phyloP scores from a whole-genome alignment of 2,888 invertebrate genomes.

The Drosophila mettleri region DNA sequence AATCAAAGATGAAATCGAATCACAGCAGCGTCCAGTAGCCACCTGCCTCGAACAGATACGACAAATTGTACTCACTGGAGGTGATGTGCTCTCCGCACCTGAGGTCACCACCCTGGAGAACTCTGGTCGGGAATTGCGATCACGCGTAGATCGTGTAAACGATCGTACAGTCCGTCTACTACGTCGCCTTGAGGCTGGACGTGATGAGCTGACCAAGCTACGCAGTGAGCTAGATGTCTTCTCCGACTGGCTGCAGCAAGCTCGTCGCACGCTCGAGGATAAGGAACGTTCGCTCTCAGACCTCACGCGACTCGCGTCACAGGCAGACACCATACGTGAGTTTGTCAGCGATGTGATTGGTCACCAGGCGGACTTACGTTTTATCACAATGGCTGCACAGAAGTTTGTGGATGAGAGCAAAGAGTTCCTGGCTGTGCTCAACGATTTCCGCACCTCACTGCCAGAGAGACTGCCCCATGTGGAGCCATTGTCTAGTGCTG shows the following conservation, averaged over 20 bases:
- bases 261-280: constrained; percentile 92
- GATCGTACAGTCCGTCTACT: constrained; percentile 93
- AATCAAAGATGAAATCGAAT: constrained; percentile 95
- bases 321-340: constrained; percentile 92
- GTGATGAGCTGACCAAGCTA: constrained; percentile 95
- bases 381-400: constrained; percentile 98
- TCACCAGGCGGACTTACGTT: constrained; percentile 97
- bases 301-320: constrained; percentile 89
- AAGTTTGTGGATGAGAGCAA: constrained; percentile 98
- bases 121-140: constrained; percentile 93
- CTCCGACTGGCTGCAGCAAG: constrained; percentile 93
- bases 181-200: constrained; percentile 90
- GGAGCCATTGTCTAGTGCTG: constrained; percentile 89
- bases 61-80: constrained; percentile 94
- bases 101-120: constrained; percentile 95
- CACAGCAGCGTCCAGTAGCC: constrained; percentile 92
- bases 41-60: constrained; percentile 95
- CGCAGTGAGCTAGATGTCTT: constrained; percentile 92
- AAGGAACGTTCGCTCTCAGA: constrained; percentile 93
- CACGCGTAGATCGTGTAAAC: constrained; percentile 92
- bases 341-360: constrained; percentile 97
- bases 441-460: constrained; percentile 94
- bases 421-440: constrained; percentile 92
- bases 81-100: constrained; percentile 96
- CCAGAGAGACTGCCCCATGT: constrained; percentile 93